These are phyloP conservation scores for Pyxicephalus adspersus DNA, from an alignment of 2,113 vertebrate species.

Conservation along the genomic window DNA sequence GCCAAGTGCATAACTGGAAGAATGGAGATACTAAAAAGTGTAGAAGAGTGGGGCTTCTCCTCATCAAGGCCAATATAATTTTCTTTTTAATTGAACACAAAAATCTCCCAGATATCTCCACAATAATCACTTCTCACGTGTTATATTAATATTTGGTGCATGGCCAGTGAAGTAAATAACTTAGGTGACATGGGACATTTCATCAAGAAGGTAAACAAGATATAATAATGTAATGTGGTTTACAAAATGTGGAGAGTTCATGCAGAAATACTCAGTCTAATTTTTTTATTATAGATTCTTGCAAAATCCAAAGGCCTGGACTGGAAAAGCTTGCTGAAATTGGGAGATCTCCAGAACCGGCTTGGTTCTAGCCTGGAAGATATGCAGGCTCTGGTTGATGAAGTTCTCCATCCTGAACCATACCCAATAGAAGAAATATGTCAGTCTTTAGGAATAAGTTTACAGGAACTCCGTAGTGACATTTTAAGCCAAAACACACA, in stretches of 20 bases:
- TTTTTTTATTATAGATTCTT: conserved; percentile 71
- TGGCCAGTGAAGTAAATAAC: no score
- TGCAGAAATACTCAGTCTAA: background rate
- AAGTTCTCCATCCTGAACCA: conserved; percentile 85
- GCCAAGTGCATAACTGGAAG: no score
- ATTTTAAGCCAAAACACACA: conserved; percentile 86
- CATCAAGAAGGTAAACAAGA: no score
- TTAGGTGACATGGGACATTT: no score
- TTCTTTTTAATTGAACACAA: no score
- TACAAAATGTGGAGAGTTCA: background rate
- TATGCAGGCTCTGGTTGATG: conserved; percentile 85
- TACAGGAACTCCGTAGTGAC: conserved; percentile 76
- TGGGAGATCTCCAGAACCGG: conserved; percentile 82
- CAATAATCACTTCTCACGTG: no score
- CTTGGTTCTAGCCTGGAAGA: conserved; percentile 82
- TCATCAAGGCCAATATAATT: no score
- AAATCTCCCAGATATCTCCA: no score
- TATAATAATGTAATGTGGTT: no score
- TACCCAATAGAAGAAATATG: conserved; percentile 90
- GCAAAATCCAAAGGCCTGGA: conserved; percentile 77
- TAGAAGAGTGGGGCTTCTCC: no score
- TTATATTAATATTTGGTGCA: no score
- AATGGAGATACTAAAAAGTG: no score
- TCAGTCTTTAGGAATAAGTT: conserved; percentile 78
- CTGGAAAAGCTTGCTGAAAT: conserved; percentile 71